Evolutionary conservation across 2,113 vertebrate species (phyloP).

Genomic region (Festucalex cinctus): DNA sequence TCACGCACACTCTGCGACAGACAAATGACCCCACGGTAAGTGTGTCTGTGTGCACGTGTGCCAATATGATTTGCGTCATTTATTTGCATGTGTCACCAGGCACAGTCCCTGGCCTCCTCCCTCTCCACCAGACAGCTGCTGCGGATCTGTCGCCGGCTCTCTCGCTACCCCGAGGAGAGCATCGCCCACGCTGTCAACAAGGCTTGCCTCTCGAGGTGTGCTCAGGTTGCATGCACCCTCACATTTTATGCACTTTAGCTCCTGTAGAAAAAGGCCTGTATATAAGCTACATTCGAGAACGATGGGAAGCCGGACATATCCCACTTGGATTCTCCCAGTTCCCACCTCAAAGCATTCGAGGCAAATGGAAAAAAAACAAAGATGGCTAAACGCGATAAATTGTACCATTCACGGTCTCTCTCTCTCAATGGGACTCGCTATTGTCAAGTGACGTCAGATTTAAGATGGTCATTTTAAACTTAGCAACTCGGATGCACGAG

Average conservation of each 20-base stretch:
- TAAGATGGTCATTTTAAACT: too few species aligned
- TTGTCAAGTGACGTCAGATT: too few species aligned
- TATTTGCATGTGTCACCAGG: slow-evolving; percentile 63
- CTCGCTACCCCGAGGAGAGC: slow-evolving; percentile 85
- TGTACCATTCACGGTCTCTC: too few species aligned
- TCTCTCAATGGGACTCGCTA: too few species aligned
- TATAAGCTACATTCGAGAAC: too few species aligned
- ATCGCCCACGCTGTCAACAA: slow-evolving; percentile 84
- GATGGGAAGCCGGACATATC: too few species aligned
- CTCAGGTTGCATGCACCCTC: background rate
- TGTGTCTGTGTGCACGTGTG: slow-evolving; percentile 1
- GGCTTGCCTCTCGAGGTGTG: slow-evolving; percentile 93
- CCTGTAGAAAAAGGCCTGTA: too few species aligned
- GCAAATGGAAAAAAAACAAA: too few species aligned
- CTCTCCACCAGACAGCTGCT: slow-evolving; percentile 91
- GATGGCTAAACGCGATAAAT: too few species aligned
- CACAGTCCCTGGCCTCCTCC: slow-evolving; percentile 87
- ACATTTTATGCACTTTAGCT: background rate
- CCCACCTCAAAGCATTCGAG: too few species aligned
- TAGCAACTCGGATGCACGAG: too few species aligned
- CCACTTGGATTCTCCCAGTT: too few species aligned
- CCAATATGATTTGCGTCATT: background rate
- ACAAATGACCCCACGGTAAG: slow-evolving; percentile 86
- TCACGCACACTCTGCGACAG: slow-evolving; percentile 85
- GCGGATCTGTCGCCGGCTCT: slow-evolving; percentile 86